These are phyloP conservation scores for Alsophila aescularia DNA, from an alignment of 2,888 invertebrate species.

Conservation along the genomic window DNA sequence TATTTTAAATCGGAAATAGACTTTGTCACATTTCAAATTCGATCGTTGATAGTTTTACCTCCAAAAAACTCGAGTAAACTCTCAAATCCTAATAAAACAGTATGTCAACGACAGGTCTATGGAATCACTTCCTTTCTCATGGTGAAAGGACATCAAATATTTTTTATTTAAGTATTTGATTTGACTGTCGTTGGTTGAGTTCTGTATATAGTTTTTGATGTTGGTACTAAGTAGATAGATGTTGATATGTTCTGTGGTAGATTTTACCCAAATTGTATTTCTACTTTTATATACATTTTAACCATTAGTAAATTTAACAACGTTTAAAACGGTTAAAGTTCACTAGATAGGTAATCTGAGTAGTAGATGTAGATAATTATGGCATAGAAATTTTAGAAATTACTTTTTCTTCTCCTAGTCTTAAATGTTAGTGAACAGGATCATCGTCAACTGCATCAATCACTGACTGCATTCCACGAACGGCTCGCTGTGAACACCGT, in stretches of 20 bases:
- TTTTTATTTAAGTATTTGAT: constrained; percentile 10
- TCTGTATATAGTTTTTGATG: no score
- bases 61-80: constrained; percentile 21
- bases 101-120: constrained; percentile 29
- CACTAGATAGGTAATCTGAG: no score
- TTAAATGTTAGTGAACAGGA: constrained; percentile 3
- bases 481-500: constrained; percentile 14
- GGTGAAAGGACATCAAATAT: constrained; percentile 11
- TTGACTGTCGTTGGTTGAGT: background rate
- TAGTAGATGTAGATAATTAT: no score
- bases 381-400: no score
- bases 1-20: background rate
- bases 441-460: constrained; percentile 13
- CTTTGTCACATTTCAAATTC: background rate
- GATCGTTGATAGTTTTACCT: constrained; percentile 12
- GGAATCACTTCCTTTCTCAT: constrained; percentile 31
- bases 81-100: constrained; percentile 34
- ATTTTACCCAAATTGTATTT: no score
- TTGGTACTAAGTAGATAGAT: no score
- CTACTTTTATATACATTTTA: no score
- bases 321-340: no score
- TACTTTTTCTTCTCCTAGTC: background rate
- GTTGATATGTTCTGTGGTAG: no score
- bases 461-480: constrained; percentile 4
- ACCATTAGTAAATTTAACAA: no score